Evolutionary conservation across 2,888 invertebrate genomes (phyloP).

Genomic region (Vandiemenella viatica): DNA sequence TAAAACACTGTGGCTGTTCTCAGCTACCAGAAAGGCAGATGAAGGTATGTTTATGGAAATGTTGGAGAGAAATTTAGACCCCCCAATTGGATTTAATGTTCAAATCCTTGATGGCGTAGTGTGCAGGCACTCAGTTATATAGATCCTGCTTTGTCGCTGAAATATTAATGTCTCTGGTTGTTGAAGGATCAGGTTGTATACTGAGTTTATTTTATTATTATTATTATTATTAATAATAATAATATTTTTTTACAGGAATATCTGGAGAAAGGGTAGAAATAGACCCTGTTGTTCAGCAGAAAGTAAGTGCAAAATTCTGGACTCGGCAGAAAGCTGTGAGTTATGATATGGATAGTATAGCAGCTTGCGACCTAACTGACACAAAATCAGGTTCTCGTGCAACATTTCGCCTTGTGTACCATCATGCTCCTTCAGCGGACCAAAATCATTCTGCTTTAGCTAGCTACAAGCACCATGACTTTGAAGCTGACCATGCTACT

Average conservation of each 20-base stretch:
- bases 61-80: too few relatives aligned
- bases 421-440: constrained; percentile 12
- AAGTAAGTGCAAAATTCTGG: constrained; percentile 32
- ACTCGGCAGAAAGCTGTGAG: constrained; percentile 63
- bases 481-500: constrained; percentile 61
- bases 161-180: too few relatives aligned
- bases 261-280: constrained; percentile 86
- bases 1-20: too few relatives aligned
- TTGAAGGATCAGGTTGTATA: too few relatives aligned
- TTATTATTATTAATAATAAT: too few relatives aligned
- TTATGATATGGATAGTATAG: constrained; percentile 74
- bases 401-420: constrained; percentile 56
- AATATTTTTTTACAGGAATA: constrained; percentile 48
- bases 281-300: constrained; percentile 54
- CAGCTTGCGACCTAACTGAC: constrained; percentile 71
- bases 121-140: too few relatives aligned
- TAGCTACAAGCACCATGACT: constrained; percentile 68
- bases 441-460: constrained; percentile 6
- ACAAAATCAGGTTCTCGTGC: constrained; percentile 53
- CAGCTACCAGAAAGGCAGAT: too few relatives aligned
- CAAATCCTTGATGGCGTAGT: too few relatives aligned
- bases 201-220: too few relatives aligned
- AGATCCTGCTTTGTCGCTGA: too few relatives aligned
- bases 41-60: too few relatives aligned
- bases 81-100: too few relatives aligned